Percentiles rank a stretch among this genome's conserved stretches.
phyloP scores from a whole-genome alignment of 2,888 invertebrate species.

The Cecidostiba fungosa region DNA sequence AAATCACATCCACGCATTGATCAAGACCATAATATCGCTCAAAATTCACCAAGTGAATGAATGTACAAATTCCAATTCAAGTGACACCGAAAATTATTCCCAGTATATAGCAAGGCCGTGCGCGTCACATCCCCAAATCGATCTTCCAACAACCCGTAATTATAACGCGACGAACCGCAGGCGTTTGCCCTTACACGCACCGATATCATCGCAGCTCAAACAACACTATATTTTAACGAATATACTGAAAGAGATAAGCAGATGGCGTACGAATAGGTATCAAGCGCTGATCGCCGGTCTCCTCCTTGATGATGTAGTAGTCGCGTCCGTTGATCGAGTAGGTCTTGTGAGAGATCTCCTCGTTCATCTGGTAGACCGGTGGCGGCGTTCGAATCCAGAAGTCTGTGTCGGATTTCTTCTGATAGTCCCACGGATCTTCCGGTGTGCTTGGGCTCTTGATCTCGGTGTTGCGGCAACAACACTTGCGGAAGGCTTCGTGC shows the following conservation, averaged over 20 bases:
- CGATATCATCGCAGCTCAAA: not conserved
- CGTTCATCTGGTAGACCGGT: constrained; percentile 57
- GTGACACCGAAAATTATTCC: not conserved
- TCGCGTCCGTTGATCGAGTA: constrained; percentile 87
- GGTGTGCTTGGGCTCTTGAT: constrained; percentile 11
- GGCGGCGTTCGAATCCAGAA: constrained; percentile 64
- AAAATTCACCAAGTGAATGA: not conserved
- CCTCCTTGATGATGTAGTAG: constrained; percentile 86
- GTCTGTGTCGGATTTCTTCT: constrained; percentile 26
- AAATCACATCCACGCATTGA: not conserved
- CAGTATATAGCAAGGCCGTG: not conserved
- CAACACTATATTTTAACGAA: constrained; percentile 71
- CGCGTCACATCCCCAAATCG: not conserved
- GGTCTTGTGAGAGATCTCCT: constrained; percentile 45
- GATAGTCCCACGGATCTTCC: constrained; percentile 37
- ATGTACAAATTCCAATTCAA: not conserved
- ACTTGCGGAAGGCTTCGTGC: constrained; percentile 29
- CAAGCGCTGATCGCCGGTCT: constrained; percentile 85
- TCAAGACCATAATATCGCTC: not conserved
- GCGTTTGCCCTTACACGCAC: not conserved
- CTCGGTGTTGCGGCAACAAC: constrained; percentile 1
- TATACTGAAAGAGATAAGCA: constrained; percentile 87
- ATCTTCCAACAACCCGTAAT: not conserved
- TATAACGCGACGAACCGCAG: not conserved
- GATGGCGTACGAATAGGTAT: constrained; percentile 89